phyloP scores from a whole-genome alignment of 2,888 invertebrate species.

The Phragmatobia fuliginosa region DNA sequence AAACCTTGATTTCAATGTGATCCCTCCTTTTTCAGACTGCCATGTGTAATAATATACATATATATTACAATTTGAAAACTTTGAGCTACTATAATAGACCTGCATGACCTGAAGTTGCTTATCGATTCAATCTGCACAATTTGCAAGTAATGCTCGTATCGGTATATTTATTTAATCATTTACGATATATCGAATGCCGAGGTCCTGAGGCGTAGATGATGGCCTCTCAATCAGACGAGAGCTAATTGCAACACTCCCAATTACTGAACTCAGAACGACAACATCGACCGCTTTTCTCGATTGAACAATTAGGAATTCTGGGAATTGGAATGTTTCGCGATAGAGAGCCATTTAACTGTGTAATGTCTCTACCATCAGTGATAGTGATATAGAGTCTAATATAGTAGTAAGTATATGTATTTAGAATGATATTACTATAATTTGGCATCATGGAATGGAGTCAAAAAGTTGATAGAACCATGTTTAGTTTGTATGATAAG shows the following conservation, averaged over 20 bases:
- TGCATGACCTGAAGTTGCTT: neutral
- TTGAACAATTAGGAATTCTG: conserved; percentile 35
- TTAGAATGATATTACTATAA: neutral
- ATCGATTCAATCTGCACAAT: too few species aligned
- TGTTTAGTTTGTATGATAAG: too few species aligned
- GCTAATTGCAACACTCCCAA: conserved; percentile 54
- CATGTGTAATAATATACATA: too few species aligned
- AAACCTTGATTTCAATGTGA: too few species aligned
- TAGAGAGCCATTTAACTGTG: conserved; percentile 41
- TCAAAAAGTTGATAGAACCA: too few species aligned
- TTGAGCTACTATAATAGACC: too few species aligned
- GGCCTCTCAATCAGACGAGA: conserved; percentile 59
- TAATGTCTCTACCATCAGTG: conserved; percentile 11
- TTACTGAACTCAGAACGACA: conserved; percentile 8
- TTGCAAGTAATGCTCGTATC: too few species aligned
- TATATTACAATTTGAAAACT: too few species aligned
- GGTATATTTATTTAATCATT: conserved; percentile 13
- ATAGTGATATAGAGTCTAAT: neutral
- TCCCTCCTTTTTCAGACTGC: too few species aligned
- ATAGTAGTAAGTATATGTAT: too few species aligned
- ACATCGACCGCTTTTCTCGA: conserved; percentile 20
- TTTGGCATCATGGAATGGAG: neutral
- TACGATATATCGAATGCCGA: neutral
- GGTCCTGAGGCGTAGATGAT: conserved; percentile 18
- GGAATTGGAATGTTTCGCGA: conserved; percentile 49